phyloP scores from a whole-genome alignment of 1,140 invertebrate genomes.

The Paralvinella palmiformis region DNA sequence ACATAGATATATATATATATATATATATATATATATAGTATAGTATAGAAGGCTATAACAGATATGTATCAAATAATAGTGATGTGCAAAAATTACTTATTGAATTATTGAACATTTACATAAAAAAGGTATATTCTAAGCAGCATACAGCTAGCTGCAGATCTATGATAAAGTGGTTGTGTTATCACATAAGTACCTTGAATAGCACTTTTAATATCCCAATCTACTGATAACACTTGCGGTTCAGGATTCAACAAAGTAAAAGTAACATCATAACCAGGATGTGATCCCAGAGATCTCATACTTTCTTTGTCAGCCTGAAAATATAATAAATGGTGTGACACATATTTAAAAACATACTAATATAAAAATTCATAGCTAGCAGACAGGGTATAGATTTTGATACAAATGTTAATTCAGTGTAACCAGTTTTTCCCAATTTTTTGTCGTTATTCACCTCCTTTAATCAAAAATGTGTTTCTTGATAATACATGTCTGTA shows the following conservation, averaged over 20 bases:
- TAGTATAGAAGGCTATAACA: neutral
- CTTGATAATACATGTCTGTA: no score
- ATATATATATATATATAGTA: neutral
- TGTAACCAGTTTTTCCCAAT: no score
- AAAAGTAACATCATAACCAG: constrained; percentile 69
- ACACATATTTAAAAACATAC: no score
- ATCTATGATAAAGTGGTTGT: constrained; percentile 16
- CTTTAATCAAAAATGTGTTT: no score
- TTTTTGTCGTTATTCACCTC: no score
- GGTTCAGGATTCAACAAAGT: constrained; percentile 73
- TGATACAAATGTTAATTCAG: no score
- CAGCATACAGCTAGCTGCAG: neutral
- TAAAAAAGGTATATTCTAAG: neutral
- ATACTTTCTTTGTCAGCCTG: constrained; percentile 46
- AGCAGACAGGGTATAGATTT: no score
- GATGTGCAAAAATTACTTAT: neutral
- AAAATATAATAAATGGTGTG: constrained; percentile 11
- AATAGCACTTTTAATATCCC: constrained; percentile 60
- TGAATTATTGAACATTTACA: neutral
- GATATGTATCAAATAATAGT: neutral
- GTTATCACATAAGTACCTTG: no score
- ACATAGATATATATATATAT: no score
- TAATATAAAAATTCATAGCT: no score
- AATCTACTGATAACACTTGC: constrained; percentile 60
- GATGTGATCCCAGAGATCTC: constrained; percentile 35